A percentile compares a stretch with the other conserved stretches of the same genome.
phyloP scores from a whole-genome alignment of 2,888 invertebrate species.

The Chrysina gloriosa region DNA sequence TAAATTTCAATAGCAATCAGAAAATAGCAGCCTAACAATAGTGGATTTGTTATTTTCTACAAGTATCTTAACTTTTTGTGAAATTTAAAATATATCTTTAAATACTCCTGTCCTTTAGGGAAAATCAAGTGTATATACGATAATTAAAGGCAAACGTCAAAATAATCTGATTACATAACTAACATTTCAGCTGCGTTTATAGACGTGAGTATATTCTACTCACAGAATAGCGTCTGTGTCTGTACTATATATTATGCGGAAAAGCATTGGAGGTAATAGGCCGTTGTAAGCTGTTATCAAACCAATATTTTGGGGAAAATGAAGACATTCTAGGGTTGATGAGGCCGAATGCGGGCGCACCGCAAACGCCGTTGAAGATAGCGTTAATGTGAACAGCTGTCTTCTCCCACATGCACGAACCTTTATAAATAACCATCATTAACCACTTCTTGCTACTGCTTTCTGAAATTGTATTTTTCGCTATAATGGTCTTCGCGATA shows the following conservation, averaged over 20 bases:
- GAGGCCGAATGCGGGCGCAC: slow-evolving; percentile 54
- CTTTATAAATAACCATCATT: slow-evolving; percentile 64
- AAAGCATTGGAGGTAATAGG: slow-evolving; percentile 25
- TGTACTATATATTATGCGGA: background rate
- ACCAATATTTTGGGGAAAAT: slow-evolving; percentile 52
- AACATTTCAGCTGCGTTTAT: too few species aligned
- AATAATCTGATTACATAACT: too few species aligned
- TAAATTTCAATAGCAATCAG: too few species aligned
- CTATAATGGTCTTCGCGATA: slow-evolving; percentile 25
- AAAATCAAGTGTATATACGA: too few species aligned
- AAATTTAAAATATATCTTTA: too few species aligned
- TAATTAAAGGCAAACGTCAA: too few species aligned
- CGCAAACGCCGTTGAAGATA: slow-evolving; percentile 57
- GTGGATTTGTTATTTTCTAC: too few species aligned
- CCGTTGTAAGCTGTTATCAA: slow-evolving; percentile 47
- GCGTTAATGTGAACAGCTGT: slow-evolving; percentile 62
- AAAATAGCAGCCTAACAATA: too few species aligned
- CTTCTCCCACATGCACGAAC: slow-evolving; percentile 61
- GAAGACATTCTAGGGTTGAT: slow-evolving; percentile 57
- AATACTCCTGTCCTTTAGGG: too few species aligned
- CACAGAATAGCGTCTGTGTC: too few species aligned
- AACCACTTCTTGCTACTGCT: slow-evolving; percentile 53
- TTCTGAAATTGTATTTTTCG: slow-evolving; percentile 35
- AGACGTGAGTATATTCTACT: too few species aligned
- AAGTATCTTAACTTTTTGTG: too few species aligned